Conservation (phyloP, 2,797 vertebrate species). For the Bucorvus abyssinicus region DNA sequence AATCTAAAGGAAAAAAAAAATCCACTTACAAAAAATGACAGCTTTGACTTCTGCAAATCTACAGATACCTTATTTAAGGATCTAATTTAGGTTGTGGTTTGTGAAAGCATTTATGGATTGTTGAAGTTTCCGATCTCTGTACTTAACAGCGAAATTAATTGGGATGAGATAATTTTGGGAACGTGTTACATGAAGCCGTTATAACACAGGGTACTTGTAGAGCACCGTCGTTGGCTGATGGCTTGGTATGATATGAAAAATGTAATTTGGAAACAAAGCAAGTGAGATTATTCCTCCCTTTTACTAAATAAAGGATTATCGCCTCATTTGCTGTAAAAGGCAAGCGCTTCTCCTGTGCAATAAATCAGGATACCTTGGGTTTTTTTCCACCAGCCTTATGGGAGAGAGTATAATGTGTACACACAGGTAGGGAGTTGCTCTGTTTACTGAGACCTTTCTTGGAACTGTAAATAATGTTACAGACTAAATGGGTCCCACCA, state of each 20-base stretch:
- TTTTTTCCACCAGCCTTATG: not conserved
- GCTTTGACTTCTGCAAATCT: conserved; percentile 51
- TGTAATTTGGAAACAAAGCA: conserved; percentile 33
- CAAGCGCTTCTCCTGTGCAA: not conserved
- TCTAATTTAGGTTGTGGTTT: conserved; percentile 52
- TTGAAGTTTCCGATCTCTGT: conserved; percentile 60
- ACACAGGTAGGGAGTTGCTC: not conserved
- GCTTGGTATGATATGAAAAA: conserved; percentile 49
- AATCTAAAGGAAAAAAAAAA: conserved; percentile 28
- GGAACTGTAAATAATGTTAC: not conserved
- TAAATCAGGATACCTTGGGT: not conserved
- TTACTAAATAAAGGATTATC: conserved; percentile 65
- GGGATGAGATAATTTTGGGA: conserved; percentile 50
- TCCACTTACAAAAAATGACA: not conserved
- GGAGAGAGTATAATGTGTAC: not conserved
- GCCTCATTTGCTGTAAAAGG: conserved; percentile 44
- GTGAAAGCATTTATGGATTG: conserved; percentile 63
- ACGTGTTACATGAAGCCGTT: conserved; percentile 35
- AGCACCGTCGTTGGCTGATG: conserved; percentile 17
- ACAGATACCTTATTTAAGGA: conserved; percentile 61
- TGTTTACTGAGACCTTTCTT: not conserved
- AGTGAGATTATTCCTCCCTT: conserved; percentile 36
- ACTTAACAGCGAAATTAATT: conserved; percentile 63
- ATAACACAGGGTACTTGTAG: not conserved
- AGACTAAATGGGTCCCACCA: not conserved